Percentiles rank a stretch among this genome's conserved stretches.
phyloP scores from a whole-genome alignment of 2,113 vertebrate genomes.

The Alethe diademata region DNA sequence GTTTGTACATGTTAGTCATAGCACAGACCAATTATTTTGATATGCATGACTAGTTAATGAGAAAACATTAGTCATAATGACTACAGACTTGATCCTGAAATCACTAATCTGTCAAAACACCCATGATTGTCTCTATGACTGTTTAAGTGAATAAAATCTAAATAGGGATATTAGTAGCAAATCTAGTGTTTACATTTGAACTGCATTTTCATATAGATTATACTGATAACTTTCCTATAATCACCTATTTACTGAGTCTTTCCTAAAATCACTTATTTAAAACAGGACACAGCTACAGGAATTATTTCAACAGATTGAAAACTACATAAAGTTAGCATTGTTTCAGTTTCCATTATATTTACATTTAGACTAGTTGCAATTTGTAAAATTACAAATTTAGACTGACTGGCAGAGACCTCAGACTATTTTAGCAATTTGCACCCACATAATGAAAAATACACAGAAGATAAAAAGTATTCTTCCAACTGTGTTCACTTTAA shows the following conservation, averaged over 20 bases:
- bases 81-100: neutral
- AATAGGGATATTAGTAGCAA: neutral
- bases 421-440: neutral
- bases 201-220: conserved; percentile 23
- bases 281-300: neutral
- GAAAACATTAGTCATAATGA: conserved; percentile 21
- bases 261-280: neutral
- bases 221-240: neutral
- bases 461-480: neutral
- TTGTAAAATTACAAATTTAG: neutral
- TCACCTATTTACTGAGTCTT: neutral
- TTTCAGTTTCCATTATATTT: conserved; percentile 7
- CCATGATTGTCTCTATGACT: neutral
- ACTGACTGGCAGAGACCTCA: neutral
- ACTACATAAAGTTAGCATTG: neutral
- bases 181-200: neutral
- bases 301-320: neutral
- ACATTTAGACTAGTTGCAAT: conserved; percentile 10
- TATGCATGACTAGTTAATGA: conserved; percentile 6
- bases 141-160: neutral
- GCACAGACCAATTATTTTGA: conserved; percentile 19
- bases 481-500: neutral
- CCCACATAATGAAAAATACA: neutral
- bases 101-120: conserved; percentile 18
- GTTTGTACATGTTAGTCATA: neutral